phyloP scores from a whole-genome alignment of 2,888 invertebrate species.

The Therioaphis trifolii region DNA sequence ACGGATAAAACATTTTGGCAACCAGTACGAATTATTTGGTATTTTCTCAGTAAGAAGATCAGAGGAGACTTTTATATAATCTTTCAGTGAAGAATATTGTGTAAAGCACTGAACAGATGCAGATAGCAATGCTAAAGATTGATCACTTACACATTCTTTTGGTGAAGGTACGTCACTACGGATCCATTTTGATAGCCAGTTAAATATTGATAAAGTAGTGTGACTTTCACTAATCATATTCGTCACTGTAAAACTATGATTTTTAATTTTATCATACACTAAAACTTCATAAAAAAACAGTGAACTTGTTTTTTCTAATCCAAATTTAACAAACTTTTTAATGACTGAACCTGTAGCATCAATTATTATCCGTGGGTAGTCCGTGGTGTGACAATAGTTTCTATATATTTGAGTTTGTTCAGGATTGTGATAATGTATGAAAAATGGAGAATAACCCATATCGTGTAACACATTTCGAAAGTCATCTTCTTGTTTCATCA shows the following conservation, averaged over 20 bases:
- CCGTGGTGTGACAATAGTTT: too few species aligned
- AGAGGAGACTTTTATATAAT: neutral
- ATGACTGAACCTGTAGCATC: neutral
- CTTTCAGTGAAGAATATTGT: constrained; percentile 29
- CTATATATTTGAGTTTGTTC: neutral
- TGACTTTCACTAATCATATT: constrained; percentile 11
- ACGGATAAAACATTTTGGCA: neutral
- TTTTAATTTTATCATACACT: neutral
- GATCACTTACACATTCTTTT: neutral
- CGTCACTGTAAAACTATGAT: neutral
- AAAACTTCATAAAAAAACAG: neutral
- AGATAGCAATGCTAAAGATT: neutral
- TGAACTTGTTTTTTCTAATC: neutral
- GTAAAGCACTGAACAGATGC: neutral
- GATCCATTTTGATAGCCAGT: constrained; percentile 2
- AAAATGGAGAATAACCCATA: too few species aligned
- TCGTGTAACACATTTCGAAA: too few species aligned
- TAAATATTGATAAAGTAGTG: neutral
- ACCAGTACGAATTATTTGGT: neutral
- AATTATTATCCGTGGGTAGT: neutral
- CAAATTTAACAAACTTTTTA: neutral
- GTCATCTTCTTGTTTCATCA: too few species aligned
- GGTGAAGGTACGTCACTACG: neutral
- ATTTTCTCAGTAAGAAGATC: neutral
- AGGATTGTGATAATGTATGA: too few species aligned